Percentiles rank a stretch among this genome's conserved stretches.
Conservation (phyloP, 2,113 vertebrate species). For the Triplophysa dalaica region DNA sequence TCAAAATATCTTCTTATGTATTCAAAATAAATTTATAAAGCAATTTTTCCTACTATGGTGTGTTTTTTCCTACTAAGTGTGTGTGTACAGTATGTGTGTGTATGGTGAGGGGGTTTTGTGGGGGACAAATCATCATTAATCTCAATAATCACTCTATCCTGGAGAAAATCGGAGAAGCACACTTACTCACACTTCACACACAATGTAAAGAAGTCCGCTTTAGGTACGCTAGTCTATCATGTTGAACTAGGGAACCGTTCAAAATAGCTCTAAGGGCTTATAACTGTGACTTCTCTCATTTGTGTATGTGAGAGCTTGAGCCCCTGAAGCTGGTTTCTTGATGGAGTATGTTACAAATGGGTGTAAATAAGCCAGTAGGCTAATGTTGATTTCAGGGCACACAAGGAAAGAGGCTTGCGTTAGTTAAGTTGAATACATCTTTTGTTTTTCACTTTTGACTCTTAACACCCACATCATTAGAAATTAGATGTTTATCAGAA, state of each 20-base stretch:
- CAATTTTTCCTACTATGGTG: too few relatives aligned
- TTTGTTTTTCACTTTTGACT: constrained; percentile 36
- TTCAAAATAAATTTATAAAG: too few relatives aligned
- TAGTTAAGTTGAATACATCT: constrained; percentile 23
- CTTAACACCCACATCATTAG: constrained; percentile 31
- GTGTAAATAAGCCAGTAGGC: not conserved
- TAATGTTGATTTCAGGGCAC: not conserved
- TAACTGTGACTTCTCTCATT: constrained; percentile 12
- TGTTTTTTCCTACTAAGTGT: too few relatives aligned
- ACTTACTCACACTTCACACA: not conserved
- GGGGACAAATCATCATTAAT: constrained; percentile 4
- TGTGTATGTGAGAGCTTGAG: not conserved
- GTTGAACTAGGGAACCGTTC: not conserved
- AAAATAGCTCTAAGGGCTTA: constrained; percentile 9
- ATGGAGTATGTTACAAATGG: not conserved
- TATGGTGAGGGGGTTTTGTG: not conserved
- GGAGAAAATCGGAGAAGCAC: not conserved
- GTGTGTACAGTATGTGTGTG: not conserved
- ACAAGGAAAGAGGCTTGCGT: not conserved
- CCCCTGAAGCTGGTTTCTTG: constrained; percentile 3
- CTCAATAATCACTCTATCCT: constrained; percentile 23
- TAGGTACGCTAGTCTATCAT: constrained; percentile 10
- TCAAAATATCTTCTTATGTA: too few relatives aligned
- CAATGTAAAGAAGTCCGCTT: not conserved
- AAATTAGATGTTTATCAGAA: constrained; percentile 31